Evolutionary conservation across 2,113 vertebrate genomes (phyloP).

Genomic region (Chinchilla lanigera): DNA sequence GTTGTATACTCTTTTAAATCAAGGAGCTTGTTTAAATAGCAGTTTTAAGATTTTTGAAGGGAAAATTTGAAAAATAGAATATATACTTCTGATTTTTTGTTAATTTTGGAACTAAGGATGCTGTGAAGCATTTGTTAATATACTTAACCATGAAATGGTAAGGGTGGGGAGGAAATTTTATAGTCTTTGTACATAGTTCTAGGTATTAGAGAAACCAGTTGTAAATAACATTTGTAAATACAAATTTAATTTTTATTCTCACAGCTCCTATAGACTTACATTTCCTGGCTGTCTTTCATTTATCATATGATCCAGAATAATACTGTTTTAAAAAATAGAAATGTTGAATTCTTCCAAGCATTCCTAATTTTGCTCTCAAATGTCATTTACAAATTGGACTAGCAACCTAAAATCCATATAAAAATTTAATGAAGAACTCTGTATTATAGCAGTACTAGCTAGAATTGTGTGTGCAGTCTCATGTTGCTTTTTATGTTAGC

Average conservation of each 20-base stretch:
- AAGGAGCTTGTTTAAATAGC: neutral
- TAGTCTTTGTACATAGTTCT: neutral
- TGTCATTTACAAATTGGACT: constrained; percentile 14
- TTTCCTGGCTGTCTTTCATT: neutral
- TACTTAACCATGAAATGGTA: neutral
- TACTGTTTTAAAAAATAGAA: neutral
- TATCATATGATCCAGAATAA: neutral
- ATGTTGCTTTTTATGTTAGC: neutral
- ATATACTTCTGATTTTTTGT: constrained; percentile 21
- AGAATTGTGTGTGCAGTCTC: fast-evolving
- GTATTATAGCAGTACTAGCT: neutral
- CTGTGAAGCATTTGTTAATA: neutral
- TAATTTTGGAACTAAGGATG: neutral
- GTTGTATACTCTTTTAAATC: neutral
- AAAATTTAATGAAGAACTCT: neutral
- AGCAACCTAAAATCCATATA: neutral
- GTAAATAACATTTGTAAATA: constrained; percentile 38
- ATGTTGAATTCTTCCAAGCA: neutral
- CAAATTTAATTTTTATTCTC: constrained; percentile 18
- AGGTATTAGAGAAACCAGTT: neutral
- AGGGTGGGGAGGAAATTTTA: neutral
- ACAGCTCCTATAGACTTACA: neutral
- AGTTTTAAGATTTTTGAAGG: neutral
- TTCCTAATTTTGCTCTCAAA: neutral
- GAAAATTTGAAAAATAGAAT: constrained; percentile 3